Base-by-base conservation (phyloP, 2,888 invertebrate species). In the Nomada fabriciana region DNA sequence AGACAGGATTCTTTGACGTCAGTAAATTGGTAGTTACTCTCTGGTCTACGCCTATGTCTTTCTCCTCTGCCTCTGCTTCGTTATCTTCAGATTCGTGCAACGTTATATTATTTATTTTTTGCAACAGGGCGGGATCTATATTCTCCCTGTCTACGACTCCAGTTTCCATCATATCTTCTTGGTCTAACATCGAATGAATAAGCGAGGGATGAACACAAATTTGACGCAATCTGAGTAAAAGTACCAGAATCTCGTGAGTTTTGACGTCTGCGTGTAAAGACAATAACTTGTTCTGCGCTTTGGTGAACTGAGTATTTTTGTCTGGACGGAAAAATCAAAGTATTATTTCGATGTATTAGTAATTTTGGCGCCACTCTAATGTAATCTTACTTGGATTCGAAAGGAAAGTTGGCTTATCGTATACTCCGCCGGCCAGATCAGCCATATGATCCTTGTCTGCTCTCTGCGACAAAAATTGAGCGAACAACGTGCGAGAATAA, bases 181-280 rank as follows among this genome's bases (percentile, higher is more conserved):
- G 92, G 87, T 95, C 94, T 89, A 95, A 78, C 95, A 95, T 95
- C 77, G 95, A 92, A 89, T 96, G 95, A 88, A 98, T 97, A 20
- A 99, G 95, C 0, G 97, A 96, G 43, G 98, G 97, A 94, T 99
- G 98, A 91, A 98, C 97, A 92, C 98, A 98, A 79, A 98, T 96
- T 93, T 99, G 99, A 0, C 99, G 95, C 78, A 99, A 94, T 15
- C 99, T 95, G 74, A 99, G 94, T 18, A 99, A 93, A 2, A 98
- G 94, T 0, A 98, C 97, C 85, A 99, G 94, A 93, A 98, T 97
- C 94, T 95, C 94, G 80, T 95, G 95, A 7, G 95, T 92, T 83
- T 95, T 95, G 5, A 96, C 93, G 20, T 94, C 92, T 55, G 86
- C 94, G 90, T 90, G 93, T 57, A 87, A 70, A 0, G 89, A 86